Conservation (phyloP, 2,888 invertebrate genomes). For the Chloroclysta siterata region DNA sequence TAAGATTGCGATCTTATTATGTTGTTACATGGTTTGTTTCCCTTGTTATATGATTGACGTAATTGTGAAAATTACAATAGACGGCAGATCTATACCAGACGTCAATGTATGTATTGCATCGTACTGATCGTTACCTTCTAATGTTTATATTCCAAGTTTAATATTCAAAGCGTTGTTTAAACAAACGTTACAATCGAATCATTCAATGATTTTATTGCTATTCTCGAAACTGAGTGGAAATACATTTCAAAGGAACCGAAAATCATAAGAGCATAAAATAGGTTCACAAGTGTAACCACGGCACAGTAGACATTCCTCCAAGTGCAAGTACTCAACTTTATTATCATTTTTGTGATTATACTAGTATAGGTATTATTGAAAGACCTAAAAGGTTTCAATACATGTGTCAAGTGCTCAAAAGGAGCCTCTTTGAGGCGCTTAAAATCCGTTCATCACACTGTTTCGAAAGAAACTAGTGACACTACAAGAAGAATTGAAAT, state of each 20-base stretch:
- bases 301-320: too few species aligned
- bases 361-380: too few species aligned
- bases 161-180: conserved; percentile 17
- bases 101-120: conserved; percentile 24
- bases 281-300: background rate
- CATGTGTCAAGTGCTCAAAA: too few species aligned
- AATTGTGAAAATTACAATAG: conserved; percentile 37
- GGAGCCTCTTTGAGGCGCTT: too few species aligned
- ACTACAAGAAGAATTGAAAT: too few species aligned
- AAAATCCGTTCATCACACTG: too few species aligned
- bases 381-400: too few species aligned
- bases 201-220: conserved; percentile 17
- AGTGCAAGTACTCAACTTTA: too few species aligned
- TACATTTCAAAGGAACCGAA: conserved; percentile 3
- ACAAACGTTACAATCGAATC: conserved; percentile 21
- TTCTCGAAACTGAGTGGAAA: conserved; percentile 5
- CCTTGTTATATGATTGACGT: conserved; percentile 38
- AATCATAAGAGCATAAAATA: background rate
- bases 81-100: conserved; percentile 26
- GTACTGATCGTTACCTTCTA: conserved; percentile 17
- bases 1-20: conserved; percentile 37
- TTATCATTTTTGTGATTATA: too few species aligned
- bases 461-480: too few species aligned
- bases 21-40: conserved; percentile 31
- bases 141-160: conserved; percentile 18